Evolutionary conservation across 2,797 vertebrate genomes (phyloP).

Genomic region (Poeciliopsis gracilis): DNA sequence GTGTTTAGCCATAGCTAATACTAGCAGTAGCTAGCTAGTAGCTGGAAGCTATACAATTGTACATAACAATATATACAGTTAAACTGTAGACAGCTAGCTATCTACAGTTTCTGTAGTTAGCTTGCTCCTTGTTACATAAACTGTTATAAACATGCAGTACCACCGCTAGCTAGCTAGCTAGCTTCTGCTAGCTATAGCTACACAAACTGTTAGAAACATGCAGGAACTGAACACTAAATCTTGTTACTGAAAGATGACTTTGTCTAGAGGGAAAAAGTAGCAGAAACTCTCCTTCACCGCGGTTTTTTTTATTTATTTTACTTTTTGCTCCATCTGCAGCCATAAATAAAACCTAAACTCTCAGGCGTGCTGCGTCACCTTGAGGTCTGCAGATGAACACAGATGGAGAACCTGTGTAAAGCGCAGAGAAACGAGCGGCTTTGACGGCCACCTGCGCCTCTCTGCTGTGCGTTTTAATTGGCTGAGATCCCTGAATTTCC

Average conservation of each 20-base stretch:
- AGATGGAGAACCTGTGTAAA: conserved; percentile 28
- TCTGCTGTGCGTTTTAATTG: conserved; percentile 54
- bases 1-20: background rate
- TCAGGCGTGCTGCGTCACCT: conserved; percentile 12
- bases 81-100: too few relatives aligned
- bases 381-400: conserved; percentile 15
- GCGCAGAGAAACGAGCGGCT: conserved; percentile 4
- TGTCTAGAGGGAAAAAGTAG: background rate
- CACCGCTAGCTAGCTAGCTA: too few relatives aligned
- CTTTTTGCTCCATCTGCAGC: background rate
- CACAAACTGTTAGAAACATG: background rate
- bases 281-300: background rate
- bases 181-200: too few relatives aligned
- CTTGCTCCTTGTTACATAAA: too few relatives aligned
- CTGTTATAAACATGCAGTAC: too few relatives aligned
- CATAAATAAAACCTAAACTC: background rate
- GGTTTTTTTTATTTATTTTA: too few relatives aligned
- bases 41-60: too few relatives aligned
- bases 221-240: background rate
- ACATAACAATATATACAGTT: too few relatives aligned
- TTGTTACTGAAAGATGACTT: background rate
- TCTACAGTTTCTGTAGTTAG: too few relatives aligned
- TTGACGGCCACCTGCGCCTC: conserved; percentile 51
- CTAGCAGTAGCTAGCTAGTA: background rate
- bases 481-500: conserved; percentile 48